phyloP scores from a whole-genome alignment of 30 jellyfish, hydroid and myxozoan species.

The Pelagia noctiluca region DNA sequence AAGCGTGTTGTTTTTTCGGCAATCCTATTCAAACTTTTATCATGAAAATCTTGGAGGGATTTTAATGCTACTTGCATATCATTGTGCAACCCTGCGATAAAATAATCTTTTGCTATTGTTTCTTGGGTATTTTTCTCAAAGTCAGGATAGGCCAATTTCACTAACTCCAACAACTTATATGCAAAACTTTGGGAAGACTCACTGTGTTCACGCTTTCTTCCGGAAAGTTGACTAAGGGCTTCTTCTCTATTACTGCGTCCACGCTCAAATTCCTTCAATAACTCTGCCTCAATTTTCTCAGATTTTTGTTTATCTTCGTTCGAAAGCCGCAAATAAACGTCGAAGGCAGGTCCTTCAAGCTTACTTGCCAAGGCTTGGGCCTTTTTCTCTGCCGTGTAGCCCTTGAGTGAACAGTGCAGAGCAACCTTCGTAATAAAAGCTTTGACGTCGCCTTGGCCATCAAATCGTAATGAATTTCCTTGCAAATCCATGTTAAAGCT shows the following conservation, averaged over 20 bases:
- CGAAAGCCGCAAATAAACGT: neutral
- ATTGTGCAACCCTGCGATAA: conserved; percentile 39
- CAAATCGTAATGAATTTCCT: neutral
- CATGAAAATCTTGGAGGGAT: conserved; percentile 26
- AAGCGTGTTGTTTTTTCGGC: conserved; percentile 47
- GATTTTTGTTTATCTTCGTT: conserved; percentile 1
- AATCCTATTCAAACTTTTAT: neutral
- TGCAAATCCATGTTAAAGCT: neutral
- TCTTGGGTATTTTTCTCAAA: neutral
- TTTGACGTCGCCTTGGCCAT: conserved; percentile 27
- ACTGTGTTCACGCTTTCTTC: neutral
- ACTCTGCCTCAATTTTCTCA: conserved; percentile 12
- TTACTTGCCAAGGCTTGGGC: conserved; percentile 32
- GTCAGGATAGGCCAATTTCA: conserved; percentile 26
- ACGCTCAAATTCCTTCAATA: conserved; percentile 7
- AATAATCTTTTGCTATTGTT: conserved; percentile 39
- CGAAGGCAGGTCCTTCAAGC: neutral
- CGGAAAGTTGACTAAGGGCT: neutral
- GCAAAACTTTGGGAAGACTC: conserved; percentile 17
- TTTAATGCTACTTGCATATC: conserved; percentile 57
- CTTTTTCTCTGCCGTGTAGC: conserved; percentile 19
- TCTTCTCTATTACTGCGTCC: too few relatives aligned
- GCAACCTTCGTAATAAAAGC: conserved; percentile 10
- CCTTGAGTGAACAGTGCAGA: conserved; percentile 23
- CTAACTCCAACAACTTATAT: conserved; percentile 2